Conservation (phyloP, 2,888 invertebrate genomes). For the Drosophila colorata region DNA sequence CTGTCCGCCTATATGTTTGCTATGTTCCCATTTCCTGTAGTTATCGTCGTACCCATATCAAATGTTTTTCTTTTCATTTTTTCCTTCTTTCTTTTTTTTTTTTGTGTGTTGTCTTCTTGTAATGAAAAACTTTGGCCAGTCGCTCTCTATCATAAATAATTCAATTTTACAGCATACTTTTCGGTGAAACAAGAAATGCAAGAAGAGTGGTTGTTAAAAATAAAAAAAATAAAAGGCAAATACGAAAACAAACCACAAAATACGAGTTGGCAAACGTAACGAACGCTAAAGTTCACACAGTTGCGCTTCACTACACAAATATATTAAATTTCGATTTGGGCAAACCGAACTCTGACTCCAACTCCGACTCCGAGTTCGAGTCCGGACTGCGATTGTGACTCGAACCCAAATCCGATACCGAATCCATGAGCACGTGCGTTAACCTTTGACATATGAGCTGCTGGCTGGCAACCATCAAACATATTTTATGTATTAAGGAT, state of each 20-base stretch:
- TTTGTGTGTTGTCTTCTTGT: slow-evolving; percentile 14
- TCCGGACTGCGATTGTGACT: slow-evolving; percentile 9
- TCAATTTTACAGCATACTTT: slow-evolving; percentile 67
- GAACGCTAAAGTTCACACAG: slow-evolving; percentile 60
- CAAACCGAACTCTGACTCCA: slow-evolving; percentile 32
- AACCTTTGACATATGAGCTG: slow-evolving; percentile 82
- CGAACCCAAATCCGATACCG: slow-evolving; percentile 47
- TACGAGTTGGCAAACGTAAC: slow-evolving; percentile 31
- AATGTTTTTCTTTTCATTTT: slow-evolving; percentile 30
- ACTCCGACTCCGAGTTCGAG: slow-evolving; percentile 6
- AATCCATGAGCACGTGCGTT: slow-evolving; percentile 78
- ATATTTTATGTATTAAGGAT: slow-evolving; percentile 81
- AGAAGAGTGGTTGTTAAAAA: slow-evolving; percentile 3
- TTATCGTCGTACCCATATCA: slow-evolving; percentile 45
- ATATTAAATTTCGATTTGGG: slow-evolving; percentile 79
- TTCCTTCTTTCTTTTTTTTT: slow-evolving; percentile 6
- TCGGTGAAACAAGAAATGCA: slow-evolving; percentile 18
- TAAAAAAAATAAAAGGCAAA: slow-evolving; percentile 13
- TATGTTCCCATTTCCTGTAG: slow-evolving; percentile 42
- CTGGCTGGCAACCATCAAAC: slow-evolving; percentile 71
- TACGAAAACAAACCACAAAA: slow-evolving; percentile 51
- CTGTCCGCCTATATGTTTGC: slow-evolving; percentile 6
- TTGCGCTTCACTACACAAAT: slow-evolving; percentile 68
- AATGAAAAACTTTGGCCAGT: slow-evolving; percentile 52
- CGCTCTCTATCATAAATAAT: slow-evolving; percentile 69